Percentiles rank a stretch among this genome's conserved stretches.
These are phyloP conservation scores for Branchipolynoe longqiensis DNA, from an alignment of 2,888 invertebrate species.

Conservation along the genomic window DNA sequence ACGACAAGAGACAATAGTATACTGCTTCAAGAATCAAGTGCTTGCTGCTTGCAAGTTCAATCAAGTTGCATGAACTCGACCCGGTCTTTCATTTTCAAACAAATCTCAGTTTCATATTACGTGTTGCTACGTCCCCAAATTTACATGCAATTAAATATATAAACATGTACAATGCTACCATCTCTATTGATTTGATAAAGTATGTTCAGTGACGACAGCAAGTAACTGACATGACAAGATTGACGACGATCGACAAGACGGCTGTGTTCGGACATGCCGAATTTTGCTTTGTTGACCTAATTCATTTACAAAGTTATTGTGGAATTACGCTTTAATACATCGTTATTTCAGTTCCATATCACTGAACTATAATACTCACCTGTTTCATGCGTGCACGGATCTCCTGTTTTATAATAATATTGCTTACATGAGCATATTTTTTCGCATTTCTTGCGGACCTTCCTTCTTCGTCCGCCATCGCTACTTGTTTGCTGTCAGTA, in stretches of 20 bases:
- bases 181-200: too few species aligned
- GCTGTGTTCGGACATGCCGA: conserved; percentile 29
- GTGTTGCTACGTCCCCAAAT: too few species aligned
- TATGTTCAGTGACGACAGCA: too few species aligned
- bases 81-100: too few species aligned
- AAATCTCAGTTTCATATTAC: too few species aligned
- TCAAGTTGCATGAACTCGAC: too few species aligned
- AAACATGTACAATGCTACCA: too few species aligned
- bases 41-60: too few species aligned
- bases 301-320: not conserved
- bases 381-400: conserved; percentile 71
- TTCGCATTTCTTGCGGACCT: conserved; percentile 62
- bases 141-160: too few species aligned
- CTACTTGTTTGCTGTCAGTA: conserved; percentile 32
- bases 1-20: too few species aligned
- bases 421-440: conserved; percentile 73
- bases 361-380: conserved; percentile 65
- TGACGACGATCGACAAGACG: not conserved
- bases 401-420: conserved; percentile 74
- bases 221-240: too few species aligned
- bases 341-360: not conserved
- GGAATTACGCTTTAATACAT: not conserved
- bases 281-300: conserved; percentile 33
- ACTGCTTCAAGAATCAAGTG: too few species aligned
- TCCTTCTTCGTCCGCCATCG: conserved; percentile 53